phyloP scores from a whole-genome alignment of 1,140 invertebrate genomes.

The Macrocentrus cingulum region DNA sequence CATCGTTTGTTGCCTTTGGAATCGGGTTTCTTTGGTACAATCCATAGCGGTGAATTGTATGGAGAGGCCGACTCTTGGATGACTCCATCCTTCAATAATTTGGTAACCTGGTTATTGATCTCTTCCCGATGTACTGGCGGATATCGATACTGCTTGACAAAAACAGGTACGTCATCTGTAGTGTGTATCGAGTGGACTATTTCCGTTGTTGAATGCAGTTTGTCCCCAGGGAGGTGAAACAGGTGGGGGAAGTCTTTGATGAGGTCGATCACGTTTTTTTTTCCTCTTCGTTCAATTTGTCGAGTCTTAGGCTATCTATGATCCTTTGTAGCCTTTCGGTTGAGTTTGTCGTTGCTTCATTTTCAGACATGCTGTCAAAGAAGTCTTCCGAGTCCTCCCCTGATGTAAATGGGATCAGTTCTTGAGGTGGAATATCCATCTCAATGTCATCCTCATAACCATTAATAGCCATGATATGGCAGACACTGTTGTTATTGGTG shows the following conservation, averaged over 20 bases:
- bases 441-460: background rate
- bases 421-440: slow-evolving; percentile 1
- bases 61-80: slow-evolving; percentile 9
- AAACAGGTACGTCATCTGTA: slow-evolving; percentile 3
- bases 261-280: background rate
- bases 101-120: slow-evolving; percentile 6
- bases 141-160: slow-evolving; percentile 12
- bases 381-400: background rate
- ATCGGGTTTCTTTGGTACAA: slow-evolving; percentile 29
- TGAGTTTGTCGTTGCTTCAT: background rate
- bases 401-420: slow-evolving; percentile 4
- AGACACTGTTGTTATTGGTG: background rate
- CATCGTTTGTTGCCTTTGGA: too few species aligned
- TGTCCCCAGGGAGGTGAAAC: too few species aligned
- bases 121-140: slow-evolving; percentile 7
- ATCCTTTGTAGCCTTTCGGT: background rate
- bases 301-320: background rate
- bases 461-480: background rate
- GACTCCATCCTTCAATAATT: slow-evolving; percentile 16
- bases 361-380: background rate
- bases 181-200: slow-evolving; percentile 2
- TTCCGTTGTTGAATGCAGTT: too few species aligned
- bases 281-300: background rate
- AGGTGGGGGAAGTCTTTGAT: background rate
- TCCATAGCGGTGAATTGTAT: slow-evolving; percentile 21